These are phyloP conservation scores for Lutjanus campechanus DNA, from an alignment of 2,797 vertebrate genomes.

Conservation along the genomic window DNA sequence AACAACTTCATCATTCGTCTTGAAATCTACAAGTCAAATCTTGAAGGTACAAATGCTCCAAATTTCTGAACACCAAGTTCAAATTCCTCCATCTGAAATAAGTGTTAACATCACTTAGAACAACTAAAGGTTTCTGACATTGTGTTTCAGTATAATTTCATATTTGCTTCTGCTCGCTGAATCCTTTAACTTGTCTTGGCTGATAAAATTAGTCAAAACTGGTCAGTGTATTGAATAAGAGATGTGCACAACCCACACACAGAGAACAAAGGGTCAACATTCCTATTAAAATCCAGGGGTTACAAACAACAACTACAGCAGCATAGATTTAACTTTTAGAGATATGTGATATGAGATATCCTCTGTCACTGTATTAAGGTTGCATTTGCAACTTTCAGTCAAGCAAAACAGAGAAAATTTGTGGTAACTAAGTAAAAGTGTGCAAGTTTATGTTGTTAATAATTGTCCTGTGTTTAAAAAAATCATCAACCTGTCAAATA, in stretches of 20 bases:
- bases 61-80: background rate
- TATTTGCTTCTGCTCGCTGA: background rate
- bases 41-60: background rate
- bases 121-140: constrained; percentile 1
- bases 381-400: background rate
- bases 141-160: background rate
- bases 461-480: background rate
- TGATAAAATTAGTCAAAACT: background rate
- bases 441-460: background rate
- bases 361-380: background rate
- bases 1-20: background rate
- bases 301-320: background rate
- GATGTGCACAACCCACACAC: background rate
- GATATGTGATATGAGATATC: too few relatives aligned
- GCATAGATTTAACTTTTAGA: background rate
- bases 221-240: background rate
- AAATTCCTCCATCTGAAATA: background rate
- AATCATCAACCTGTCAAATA: background rate
- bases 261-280: background rate
- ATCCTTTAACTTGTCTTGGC: background rate
- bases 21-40: background rate
- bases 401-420: background rate
- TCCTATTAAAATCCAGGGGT: background rate
- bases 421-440: background rate
- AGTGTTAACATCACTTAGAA: background rate